phyloP scores from a whole-genome alignment of 2,797 vertebrate species.

The Trachops cirrhosus region DNA sequence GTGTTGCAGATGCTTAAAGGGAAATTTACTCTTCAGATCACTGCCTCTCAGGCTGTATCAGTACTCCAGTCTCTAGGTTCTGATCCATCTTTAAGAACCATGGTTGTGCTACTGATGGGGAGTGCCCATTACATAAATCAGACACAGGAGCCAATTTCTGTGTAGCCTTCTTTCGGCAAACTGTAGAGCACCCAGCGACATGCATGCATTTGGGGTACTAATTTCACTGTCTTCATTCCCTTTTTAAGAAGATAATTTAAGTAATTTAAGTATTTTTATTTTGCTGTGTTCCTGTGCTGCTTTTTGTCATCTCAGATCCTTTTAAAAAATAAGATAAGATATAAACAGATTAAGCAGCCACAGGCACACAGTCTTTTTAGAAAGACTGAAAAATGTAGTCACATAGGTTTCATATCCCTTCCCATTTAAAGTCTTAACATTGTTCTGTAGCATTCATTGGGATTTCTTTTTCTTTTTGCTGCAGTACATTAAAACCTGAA shows the following conservation, averaged over 20 bases:
- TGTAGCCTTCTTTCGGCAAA: not conserved
- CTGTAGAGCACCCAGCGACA: not conserved
- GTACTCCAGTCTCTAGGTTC: not conserved
- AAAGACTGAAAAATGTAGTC: not conserved
- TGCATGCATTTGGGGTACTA: not conserved
- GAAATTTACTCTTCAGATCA: not conserved
- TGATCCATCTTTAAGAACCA: not conserved
- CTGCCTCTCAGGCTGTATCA: not conserved
- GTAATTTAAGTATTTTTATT: not conserved
- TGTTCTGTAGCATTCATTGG: not conserved
- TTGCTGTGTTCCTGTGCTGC: not conserved
- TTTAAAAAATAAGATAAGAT: not conserved
- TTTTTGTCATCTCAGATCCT: not conserved
- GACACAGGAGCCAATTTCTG: not conserved
- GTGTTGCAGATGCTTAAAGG: not conserved
- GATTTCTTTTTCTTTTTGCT: not conserved
- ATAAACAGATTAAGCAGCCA: not conserved
- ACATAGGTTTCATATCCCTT: not conserved
- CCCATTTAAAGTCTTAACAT: not conserved
- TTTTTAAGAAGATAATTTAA: not conserved
- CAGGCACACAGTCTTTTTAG: not conserved
- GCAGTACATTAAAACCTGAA: not conserved
- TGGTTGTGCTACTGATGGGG: not conserved
- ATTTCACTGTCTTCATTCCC: not conserved
- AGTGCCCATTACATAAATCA: not conserved